Conservation (phyloP, 2,797 vertebrate species). For the Gymnopithys bicolor region DNA sequence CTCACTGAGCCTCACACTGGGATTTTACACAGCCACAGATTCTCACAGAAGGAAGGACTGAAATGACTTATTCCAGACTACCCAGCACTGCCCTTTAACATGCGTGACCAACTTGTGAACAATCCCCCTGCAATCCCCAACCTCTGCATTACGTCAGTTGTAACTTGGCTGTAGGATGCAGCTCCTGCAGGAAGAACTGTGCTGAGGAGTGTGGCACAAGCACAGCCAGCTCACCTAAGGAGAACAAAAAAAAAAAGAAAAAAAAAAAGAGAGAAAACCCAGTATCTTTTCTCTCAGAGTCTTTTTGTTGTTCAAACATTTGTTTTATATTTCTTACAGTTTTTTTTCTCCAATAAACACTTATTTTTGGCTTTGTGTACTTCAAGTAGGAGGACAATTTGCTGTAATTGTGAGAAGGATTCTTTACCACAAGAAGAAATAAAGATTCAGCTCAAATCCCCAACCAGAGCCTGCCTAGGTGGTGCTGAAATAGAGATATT, state of each 20-base stretch:
- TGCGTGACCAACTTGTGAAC: background rate
- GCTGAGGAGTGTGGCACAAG: background rate
- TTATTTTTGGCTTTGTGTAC: background rate
- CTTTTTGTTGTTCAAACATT: background rate
- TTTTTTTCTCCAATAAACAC: background rate
- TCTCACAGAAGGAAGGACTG: background rate
- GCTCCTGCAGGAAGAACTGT: background rate
- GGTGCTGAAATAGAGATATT: constrained; percentile 64
- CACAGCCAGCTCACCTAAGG: background rate
- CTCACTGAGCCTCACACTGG: background rate
- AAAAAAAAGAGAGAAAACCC: background rate
- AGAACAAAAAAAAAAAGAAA: background rate
- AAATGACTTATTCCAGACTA: background rate
- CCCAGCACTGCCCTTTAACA: background rate
- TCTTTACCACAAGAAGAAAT: constrained; percentile 31
- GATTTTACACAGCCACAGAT: background rate
- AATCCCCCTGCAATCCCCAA: background rate
- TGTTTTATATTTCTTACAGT: background rate
- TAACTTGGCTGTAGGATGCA: background rate
- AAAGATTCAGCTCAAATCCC: background rate
- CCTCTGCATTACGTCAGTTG: background rate
- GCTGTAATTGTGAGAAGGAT: background rate
- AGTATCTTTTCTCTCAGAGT: background rate
- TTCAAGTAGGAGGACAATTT: background rate
- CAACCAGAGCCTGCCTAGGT: constrained; percentile 9